Percentiles rank a stretch among this genome's conserved stretches.
Conservation (phyloP, 2,797 vertebrate genomes). For the Dallia pectoralis region DNA sequence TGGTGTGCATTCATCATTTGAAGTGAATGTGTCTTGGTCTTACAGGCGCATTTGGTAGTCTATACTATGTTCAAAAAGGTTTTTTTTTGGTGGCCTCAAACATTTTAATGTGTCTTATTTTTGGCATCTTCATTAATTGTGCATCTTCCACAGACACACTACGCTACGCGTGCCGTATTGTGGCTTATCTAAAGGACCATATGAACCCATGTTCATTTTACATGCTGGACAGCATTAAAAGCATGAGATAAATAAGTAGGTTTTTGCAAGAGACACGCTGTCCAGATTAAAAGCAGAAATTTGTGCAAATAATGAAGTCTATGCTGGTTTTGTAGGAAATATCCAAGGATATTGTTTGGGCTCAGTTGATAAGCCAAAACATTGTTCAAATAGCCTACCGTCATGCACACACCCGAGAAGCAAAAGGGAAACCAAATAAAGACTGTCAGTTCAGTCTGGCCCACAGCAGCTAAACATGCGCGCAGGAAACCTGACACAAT, state of each 20-base stretch:
- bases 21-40: neutral
- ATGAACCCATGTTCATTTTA: neutral
- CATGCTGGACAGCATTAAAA: neutral
- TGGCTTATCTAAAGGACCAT: neutral
- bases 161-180: neutral
- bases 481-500: slow-evolving; percentile 13
- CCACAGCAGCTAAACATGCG: neutral
- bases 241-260: neutral
- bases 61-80: neutral
- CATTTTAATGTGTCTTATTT: neutral
- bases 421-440: neutral
- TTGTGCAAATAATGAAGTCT: neutral
- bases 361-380: neutral
- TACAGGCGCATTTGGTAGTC: neutral
- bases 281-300: neutral
- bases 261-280: neutral
- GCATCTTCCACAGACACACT: neutral
- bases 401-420: neutral
- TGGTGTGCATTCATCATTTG: neutral
- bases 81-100: neutral
- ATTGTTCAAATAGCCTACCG: neutral
- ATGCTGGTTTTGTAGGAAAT: too few relatives aligned
- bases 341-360: neutral
- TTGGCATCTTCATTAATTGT: neutral
- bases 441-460: too few relatives aligned